These are phyloP conservation scores for Nycticorax nycticorax DNA, from an alignment of 2,113 vertebrate genomes.

Conservation along the genomic window DNA sequence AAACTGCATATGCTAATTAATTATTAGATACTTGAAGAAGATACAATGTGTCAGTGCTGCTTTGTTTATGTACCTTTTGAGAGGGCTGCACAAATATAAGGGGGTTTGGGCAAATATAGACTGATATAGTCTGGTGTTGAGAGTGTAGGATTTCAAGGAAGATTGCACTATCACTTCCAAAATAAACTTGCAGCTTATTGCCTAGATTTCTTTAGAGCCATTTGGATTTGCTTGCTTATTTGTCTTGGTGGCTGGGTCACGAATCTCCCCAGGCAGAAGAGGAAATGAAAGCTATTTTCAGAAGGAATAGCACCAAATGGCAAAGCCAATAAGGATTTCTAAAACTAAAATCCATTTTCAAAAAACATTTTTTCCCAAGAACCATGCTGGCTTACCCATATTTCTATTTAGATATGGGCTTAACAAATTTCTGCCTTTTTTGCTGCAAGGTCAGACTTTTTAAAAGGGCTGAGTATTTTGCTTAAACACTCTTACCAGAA, in stretches of 20 bases:
- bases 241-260: rapidly evolving
- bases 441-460: not conserved
- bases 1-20: not conserved
- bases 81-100: not conserved
- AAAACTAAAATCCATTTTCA: not conserved
- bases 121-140: not conserved
- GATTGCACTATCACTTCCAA: not conserved
- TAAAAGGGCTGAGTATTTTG: not conserved
- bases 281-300: not conserved
- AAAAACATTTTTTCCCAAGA: not conserved
- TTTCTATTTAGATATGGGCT: not conserved
- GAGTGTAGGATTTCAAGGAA: not conserved
- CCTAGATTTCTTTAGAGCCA: not conserved
- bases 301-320: not conserved
- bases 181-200: not conserved
- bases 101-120: not conserved
- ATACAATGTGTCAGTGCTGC: not conserved
- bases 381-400: not conserved
- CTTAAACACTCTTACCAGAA: not conserved
- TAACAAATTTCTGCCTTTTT: not conserved
- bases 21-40: not conserved
- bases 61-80: not conserved
- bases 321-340: not conserved
- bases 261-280: not conserved
- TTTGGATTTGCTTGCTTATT: not conserved